A percentile compares a stretch with the other conserved stretches of the same genome.
These are phyloP conservation scores for Pangasius sanitwongsei DNA, from an alignment of 2,797 vertebrate genomes.

Conservation along the genomic window DNA sequence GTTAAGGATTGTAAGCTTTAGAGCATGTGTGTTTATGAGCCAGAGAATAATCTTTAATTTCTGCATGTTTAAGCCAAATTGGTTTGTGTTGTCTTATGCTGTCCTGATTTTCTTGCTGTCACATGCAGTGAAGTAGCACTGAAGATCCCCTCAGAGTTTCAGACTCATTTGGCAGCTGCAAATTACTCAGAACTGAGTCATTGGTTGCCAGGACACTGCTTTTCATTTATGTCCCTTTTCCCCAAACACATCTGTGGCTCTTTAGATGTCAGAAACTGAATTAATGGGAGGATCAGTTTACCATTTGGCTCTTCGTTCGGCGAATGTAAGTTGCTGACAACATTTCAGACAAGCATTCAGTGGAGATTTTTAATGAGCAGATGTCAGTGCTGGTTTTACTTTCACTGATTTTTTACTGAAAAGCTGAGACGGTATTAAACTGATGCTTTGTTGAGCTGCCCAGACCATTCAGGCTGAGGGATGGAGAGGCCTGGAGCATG, in stretches of 20 bases:
- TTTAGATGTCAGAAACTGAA: conserved; percentile 47
- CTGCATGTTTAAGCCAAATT: background rate
- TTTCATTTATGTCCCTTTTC: conserved; percentile 40
- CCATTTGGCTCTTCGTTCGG: conserved; percentile 29
- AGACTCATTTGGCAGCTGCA: conserved; percentile 3
- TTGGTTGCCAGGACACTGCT: conserved; percentile 48
- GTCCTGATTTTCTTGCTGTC: conserved; percentile 19
- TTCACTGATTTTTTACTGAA: conserved; percentile 50
- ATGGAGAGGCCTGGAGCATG: conserved; percentile 31
- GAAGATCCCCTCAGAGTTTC: background rate
- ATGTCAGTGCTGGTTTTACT: conserved; percentile 67
- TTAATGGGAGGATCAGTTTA: conserved; percentile 44
- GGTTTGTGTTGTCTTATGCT: background rate
- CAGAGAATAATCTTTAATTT: background rate
- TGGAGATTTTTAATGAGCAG: conserved; percentile 65
- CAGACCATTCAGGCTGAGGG: conserved; percentile 30
- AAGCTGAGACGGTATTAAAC: conserved; percentile 45
- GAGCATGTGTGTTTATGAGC: background rate
- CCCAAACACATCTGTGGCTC: conserved; percentile 32
- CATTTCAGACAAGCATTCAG: conserved; percentile 53
- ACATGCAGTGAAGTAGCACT: background rate
- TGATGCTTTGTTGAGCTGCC: conserved; percentile 39
- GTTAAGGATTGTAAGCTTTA: background rate
- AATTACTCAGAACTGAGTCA: conserved; percentile 28
- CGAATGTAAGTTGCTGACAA: conserved; percentile 53